These are phyloP conservation scores for Galeopterus variegatus DNA, from an alignment of 2,113 vertebrate genomes.

Conservation along the genomic window DNA sequence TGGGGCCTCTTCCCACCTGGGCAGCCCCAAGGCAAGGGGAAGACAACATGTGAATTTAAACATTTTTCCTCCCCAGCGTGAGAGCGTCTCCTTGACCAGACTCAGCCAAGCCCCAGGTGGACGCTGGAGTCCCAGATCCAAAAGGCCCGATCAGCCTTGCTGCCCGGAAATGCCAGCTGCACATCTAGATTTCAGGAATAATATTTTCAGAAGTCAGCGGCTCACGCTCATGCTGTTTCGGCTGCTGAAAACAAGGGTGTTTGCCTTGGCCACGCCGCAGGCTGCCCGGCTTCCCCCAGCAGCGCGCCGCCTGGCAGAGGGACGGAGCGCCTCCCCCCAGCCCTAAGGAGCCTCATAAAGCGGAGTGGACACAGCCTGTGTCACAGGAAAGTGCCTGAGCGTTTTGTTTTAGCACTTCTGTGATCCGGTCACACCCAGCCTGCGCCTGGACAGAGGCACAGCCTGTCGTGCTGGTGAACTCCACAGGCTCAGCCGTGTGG, in stretches of 20 bases:
- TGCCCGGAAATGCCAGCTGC: neutral
- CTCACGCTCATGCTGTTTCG: conserved; percentile 3
- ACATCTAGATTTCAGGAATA: conserved; percentile 66
- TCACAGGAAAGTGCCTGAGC: neutral
- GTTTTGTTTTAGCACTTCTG: neutral
- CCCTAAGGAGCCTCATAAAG: neutral
- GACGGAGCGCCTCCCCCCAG: neutral
- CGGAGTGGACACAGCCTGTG: neutral
- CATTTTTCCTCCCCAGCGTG: neutral
- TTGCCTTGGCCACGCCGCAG: neutral
- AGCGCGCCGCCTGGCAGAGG: neutral
- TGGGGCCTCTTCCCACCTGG: neutral
- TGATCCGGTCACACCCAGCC: too few species aligned
- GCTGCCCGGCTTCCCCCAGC: neutral
- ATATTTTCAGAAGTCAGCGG: conserved; percentile 65
- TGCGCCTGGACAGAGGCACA: too few species aligned
- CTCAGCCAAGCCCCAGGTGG: neutral
- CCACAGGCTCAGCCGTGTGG: neutral
- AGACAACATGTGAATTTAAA: neutral
- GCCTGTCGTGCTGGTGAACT: too few species aligned
- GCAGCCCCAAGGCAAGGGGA: neutral
- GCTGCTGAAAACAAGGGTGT: conserved; percentile 58
- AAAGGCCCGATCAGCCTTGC: neutral
- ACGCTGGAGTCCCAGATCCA: neutral
- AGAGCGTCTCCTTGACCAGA: neutral